A percentile compares a stretch with the other conserved stretches of the same genome.
phyloP scores from a whole-genome alignment of 2,797 vertebrate genomes.

The Coregonus suidteri region DNA sequence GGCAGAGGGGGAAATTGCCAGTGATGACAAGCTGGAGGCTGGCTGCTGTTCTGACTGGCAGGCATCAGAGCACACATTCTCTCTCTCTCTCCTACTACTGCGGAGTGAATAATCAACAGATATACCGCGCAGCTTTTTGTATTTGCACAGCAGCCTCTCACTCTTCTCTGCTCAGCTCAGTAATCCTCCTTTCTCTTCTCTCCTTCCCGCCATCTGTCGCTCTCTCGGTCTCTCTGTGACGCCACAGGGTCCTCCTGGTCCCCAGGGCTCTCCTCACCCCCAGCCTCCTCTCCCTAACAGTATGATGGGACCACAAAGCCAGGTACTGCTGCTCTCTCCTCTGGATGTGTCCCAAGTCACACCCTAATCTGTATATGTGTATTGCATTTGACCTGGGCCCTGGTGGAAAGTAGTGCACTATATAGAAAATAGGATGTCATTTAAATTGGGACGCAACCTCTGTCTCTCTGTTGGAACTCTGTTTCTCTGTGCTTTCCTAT shows the following conservation, averaged over 20 bases:
- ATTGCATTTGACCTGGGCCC: not conserved
- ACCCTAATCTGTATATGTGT: not conserved
- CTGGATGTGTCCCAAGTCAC: not conserved
- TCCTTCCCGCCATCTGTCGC: slow-evolving; percentile 50
- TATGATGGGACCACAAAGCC: slow-evolving; percentile 99
- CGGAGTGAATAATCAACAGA: slow-evolving; percentile 40
- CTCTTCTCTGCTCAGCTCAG: slow-evolving; percentile 81
- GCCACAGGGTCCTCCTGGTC: slow-evolving; percentile 95
- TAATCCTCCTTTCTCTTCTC: slow-evolving; percentile 77
- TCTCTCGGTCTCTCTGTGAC: slow-evolving; percentile 81
- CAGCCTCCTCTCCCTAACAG: slow-evolving; percentile 99
- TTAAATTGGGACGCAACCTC: not conserved
- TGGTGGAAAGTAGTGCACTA: too few species aligned
- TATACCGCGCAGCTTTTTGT: slow-evolving; percentile 9
- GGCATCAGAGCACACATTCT: slow-evolving; percentile 63
- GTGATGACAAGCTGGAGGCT: slow-evolving; percentile 72
- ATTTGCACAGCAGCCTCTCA: slow-evolving; percentile 31
- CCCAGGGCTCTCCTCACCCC: slow-evolving; percentile 99
- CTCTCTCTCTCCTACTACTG: slow-evolving; percentile 24
- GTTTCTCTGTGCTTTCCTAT: slow-evolving; percentile 50
- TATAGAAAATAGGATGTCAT: not conserved
- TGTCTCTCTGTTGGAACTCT: slow-evolving; percentile 19
- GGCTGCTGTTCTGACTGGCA: slow-evolving; percentile 72
- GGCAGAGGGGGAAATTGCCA: slow-evolving; percentile 58
- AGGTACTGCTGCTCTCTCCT: slow-evolving; percentile 83